A percentile compares a stretch with the other conserved stretches of the same genome.
Conservation (phyloP, 2,113 vertebrate species). For the Phasianus colchicus region DNA sequence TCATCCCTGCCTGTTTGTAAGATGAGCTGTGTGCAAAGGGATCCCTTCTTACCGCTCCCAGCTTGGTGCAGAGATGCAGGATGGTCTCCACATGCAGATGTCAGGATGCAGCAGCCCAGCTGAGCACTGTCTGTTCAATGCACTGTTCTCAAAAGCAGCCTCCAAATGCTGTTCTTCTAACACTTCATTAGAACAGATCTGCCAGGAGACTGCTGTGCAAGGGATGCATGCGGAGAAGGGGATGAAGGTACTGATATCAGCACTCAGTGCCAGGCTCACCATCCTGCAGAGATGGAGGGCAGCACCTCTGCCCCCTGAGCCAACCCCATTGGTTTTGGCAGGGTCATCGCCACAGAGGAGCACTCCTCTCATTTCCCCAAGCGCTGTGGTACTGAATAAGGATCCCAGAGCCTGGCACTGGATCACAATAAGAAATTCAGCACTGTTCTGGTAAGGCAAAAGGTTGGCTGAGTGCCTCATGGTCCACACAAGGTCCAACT, state of each 20-base stretch:
- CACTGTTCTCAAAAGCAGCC: background rate
- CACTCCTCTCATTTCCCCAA: background rate
- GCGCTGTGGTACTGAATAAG: background rate
- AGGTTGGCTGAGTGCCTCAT: background rate
- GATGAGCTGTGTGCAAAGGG: fast-evolving
- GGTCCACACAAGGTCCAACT: background rate
- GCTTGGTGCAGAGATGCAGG: background rate
- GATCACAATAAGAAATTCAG: background rate
- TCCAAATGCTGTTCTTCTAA: background rate
- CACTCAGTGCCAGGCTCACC: fast-evolving
- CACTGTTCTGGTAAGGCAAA: background rate
- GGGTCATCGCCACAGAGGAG: background rate
- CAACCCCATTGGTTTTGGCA: fast-evolving
- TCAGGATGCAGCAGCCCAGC: background rate
- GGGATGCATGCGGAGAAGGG: background rate
- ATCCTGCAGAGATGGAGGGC: background rate
- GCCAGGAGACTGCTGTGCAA: background rate
- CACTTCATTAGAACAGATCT: background rate
- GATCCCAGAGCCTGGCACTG: background rate
- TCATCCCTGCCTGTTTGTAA: background rate
- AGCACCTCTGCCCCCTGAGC: background rate
- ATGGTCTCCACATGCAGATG: fast-evolving
- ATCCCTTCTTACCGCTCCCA: background rate
- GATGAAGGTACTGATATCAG: background rate
- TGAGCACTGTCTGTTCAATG: fast-evolving